Base-by-base conservation (phyloP, 2,797 vertebrate genomes). In the Nannoperca australis region DNA sequence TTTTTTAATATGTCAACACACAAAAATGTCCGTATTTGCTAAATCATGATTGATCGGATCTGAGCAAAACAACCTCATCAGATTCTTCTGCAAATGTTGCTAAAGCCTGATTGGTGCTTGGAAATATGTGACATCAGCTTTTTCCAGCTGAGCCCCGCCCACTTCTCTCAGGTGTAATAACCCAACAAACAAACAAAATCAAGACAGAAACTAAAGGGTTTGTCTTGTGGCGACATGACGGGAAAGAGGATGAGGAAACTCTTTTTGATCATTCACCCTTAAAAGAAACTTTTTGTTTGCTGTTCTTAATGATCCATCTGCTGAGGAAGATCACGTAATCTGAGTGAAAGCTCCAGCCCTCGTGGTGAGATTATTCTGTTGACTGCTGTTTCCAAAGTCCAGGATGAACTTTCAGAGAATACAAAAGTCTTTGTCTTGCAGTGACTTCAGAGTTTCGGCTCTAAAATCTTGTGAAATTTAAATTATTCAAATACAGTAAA, bases 401-500 rank as follows among this genome's bases (percentile, higher is more conserved):
- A 36, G 27, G 32, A 22, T 56, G 55, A 65, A 45, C 15, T 51
- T 59, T 34, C 7, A 40, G 5, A 9, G 30, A 77, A 22, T n/a
- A 53, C 15, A 42, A 70, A 50, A 13, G 9, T 10, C 24, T 27
- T 73, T 40, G 42, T 42, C n/a, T 51, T 20, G 5, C 38, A 20
- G 22, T 12, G 38, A 27, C 13, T 22, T 66, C 5, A 55, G 32
- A 73, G n/a, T n/a, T 65, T 71, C 51, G 44, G 24, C 36, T 34
- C 53, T 18, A 55, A 74, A 70, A 77, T 79, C 47, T 17, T 18
- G 63, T 67, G 14, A 78, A 51, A 18, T 22, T 54, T 8, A 18
- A 55, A 74, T 54, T 74, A 77, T 62, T 73, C 70, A 32, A 73
- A 45, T 14, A 36, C 42, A 32, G 55, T 60, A 18, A 78, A 49